Evolutionary conservation across 1,140 invertebrate genomes (phyloP), one percentile per base, ranked within the genome.

Genomic region (Ganaspis sp.): DNA sequence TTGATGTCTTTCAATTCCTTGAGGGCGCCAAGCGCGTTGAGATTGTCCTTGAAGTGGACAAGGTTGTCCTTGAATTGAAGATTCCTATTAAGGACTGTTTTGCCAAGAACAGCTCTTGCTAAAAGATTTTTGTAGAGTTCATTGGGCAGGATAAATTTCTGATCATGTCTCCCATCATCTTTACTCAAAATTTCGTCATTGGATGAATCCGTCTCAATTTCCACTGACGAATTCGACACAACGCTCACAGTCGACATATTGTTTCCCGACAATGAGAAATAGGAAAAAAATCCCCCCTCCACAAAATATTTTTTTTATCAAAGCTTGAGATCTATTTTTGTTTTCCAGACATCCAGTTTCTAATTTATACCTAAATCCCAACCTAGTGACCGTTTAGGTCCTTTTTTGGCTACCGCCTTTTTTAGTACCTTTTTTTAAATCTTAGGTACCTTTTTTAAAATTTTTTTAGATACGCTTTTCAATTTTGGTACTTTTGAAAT

Each of bases 61-160:
- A 90, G 80, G 85, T 90, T 90, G 78, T 91, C 89, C 82, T 91
- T 90, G 79, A 91, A 88, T 77, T 86, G 87, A 73, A 90, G 83
- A 83, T 91, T 90, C 69, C 88, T 81, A 80, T 90, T 91, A 58
- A 90, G 85, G 42, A 91, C 92, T 26, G 89, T 90, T 77, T 91
- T 91, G 53, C 92, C 92, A 4, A 94, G 88, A 4, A 94, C 93
- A 9, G 94, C 93, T 85, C 93, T 95, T 21, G 95, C 95, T 78
- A 96, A 89, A 64, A 96, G 92, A 84, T 93, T 96, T 87, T 96
- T 96, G 86, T 96, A 96, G 77, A 96, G 91, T 83, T 96, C 94
- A 73, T 95, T 94, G 8, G 95, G 95, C 76, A 96, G 91, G 15
- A 96, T 88, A 83, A 96, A 94, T 81, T 91, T 91, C 54, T 88